A percentile compares a stretch with the other conserved stretches of the same genome.
These are phyloP conservation scores for Sylvilagus bachmani DNA, from an alignment of 2,113 vertebrate species.

Conservation along the genomic window DNA sequence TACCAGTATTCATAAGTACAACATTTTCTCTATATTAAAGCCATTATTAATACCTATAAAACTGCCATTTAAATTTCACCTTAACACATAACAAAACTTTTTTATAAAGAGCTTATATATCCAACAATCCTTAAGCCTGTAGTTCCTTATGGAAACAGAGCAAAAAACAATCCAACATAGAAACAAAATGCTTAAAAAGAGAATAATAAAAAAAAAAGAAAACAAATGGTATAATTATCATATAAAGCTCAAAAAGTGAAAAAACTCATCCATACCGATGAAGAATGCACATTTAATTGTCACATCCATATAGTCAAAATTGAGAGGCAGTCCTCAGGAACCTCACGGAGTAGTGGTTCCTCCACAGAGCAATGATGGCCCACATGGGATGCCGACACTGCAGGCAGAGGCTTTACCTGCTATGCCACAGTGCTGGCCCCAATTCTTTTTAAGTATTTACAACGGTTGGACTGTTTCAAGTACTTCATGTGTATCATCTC, in stretches of 20 bases:
- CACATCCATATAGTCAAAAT: not conserved
- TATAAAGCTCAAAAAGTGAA: not conserved
- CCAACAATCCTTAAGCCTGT: too few species aligned
- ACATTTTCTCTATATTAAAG: not conserved
- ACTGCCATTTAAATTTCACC: too few species aligned
- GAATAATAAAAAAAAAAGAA: not conserved
- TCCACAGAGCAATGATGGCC: not conserved
- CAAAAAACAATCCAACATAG: not conserved
- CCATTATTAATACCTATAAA: too few species aligned
- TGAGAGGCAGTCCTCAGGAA: too few species aligned
- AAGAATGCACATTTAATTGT: not conserved
- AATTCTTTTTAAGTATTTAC: not conserved
- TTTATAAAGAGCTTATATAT: too few species aligned
- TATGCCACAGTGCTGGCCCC: too few species aligned
- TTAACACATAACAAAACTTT: too few species aligned
- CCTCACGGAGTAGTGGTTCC: rapidly evolving
- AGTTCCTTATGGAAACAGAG: not conserved
- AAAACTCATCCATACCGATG: not conserved
- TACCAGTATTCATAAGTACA: not conserved
- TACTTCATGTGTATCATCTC: not conserved
- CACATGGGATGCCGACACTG: too few species aligned
- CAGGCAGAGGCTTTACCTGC: too few species aligned
- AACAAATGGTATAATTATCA: not conserved
- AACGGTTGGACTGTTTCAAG: not conserved
- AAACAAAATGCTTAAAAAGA: not conserved